Base-by-base conservation (phyloP, 2,113 vertebrate species). In the Alces alces region DNA sequence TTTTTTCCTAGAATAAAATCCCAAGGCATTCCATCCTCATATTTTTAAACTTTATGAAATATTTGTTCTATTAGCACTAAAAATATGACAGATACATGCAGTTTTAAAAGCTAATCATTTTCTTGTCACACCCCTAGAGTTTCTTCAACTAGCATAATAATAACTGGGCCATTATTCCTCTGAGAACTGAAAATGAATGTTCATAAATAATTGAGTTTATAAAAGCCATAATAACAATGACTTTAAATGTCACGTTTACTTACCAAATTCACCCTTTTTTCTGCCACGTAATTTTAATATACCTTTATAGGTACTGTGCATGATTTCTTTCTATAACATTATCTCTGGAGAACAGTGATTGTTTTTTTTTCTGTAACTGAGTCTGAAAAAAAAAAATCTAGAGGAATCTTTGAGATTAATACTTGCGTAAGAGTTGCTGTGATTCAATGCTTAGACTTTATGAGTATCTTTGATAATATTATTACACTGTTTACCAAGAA, bases 191-290 rank as follows among this genome's bases (percentile, higher is more conserved):
- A 97, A 96, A 97, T 60, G 73, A 96, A 64, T 86, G 60, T 94
- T 97, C 97, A 93, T 97, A 94, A 96, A 97, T 96, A 94, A 97
- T 83, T 79, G 87, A 94, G 50, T 82, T 94, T 94, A 88, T 96
- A 78, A 92, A 97, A 97, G 36, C 15, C 55, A 58, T 96, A 79
- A 91, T 93, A 96, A 86, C 64, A 97, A 85, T 76, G 82, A 96
- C 64, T 88, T 86, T 95, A 97, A 96, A 91, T 91, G 88, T 97
- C 96, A 96, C 82, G 94, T 96, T 95, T 89, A 91, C 88, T 95
- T 93, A 61, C 36, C 23, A 96, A 96, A 95, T 88, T 94, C 88
- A 92, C 93, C 85, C 90, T 96, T 96, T 95, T 60, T 95, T 95
- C 86, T 94, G 33, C 91, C 66, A 64, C 73, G 36, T 93, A 94